Base-by-base conservation (phyloP, 2,113 vertebrate species). In the Oryctolagus cuniculus region DNA sequence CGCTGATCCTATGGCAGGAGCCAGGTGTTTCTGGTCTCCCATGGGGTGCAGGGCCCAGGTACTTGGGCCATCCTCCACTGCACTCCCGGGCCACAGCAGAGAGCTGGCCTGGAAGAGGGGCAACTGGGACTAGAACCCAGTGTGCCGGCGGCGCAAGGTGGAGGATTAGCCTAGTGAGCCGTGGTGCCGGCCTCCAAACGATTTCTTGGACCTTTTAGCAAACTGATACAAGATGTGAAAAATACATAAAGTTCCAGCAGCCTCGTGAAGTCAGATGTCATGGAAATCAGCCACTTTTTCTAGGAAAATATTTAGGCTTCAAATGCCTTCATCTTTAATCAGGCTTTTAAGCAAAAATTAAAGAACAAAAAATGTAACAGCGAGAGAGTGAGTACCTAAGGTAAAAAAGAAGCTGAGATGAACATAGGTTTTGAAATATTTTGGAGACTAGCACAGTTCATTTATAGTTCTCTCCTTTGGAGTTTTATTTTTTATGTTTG, bases 321-420 rank as follows among this genome's bases (percentile, higher is more conserved):
- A 79, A 93, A 93, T 75, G 12, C 17, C 82, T 91, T 93, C 27
- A 66, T 66, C 70, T 49, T 73, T 27, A 31, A 3, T 19, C 16
- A 53, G 27, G 2, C 13, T 93, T 93, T 96, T 75, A 93, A 87
- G 87, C 84, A 80, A 72, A 69, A 94, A 87, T 94, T 31, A 89
- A 91, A 91, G 67, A 66, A 74, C 31, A 1, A 66, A 83, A 93
- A 86, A 19, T 82, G 38, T 55, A 82, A 49, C 34, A 38, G 12
- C 10, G 44, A 94, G 13, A 21, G 89, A 92, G 27, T 83, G 34
- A 82, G 79, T 61, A 84, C 29, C 29, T 73, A 77, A 82, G 75
- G 11, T 36, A 19, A 64, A 13, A 34, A 51, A 61, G 8, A 34
- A 49, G 55, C 34, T 64, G 22, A 67, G 10, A 63, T 31, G 51